phyloP scores from a whole-genome alignment of 2,888 invertebrate genomes.

The Antheraea yamamai region DNA sequence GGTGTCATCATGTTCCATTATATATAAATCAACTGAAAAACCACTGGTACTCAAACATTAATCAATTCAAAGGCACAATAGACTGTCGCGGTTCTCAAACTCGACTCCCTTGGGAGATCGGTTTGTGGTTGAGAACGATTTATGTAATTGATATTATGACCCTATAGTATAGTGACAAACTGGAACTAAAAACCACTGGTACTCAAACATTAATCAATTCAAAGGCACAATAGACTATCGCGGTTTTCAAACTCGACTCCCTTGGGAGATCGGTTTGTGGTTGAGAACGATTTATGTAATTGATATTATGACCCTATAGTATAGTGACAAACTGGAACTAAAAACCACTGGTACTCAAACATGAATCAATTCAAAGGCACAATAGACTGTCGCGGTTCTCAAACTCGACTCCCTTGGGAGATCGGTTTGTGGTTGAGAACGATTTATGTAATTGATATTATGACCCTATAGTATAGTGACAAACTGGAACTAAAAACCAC shows the following conservation, averaged over 20 bases:
- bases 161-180: background rate
- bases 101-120: background rate
- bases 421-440: background rate
- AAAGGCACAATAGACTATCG: conserved; percentile 9
- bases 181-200: background rate
- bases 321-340: background rate
- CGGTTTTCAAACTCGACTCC: conserved; percentile 1
- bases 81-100: conserved; percentile 1
- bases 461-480: background rate
- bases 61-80: conserved; percentile 13
- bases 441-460: background rate
- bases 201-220: conserved; percentile 13
- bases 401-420: background rate
- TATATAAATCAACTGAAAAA: background rate
- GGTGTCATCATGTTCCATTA: background rate
- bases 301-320: background rate
- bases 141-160: background rate
- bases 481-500: background rate
- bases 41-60: conserved; percentile 13
- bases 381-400: conserved; percentile 4
- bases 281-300: background rate
- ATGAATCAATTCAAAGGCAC: conserved; percentile 12
- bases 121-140: conserved; percentile 9
- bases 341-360: conserved; percentile 11
- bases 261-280: background rate